These are phyloP conservation scores for Poicephalus gulielmi DNA, from an alignment of 2,113 vertebrate species.

Conservation along the genomic window DNA sequence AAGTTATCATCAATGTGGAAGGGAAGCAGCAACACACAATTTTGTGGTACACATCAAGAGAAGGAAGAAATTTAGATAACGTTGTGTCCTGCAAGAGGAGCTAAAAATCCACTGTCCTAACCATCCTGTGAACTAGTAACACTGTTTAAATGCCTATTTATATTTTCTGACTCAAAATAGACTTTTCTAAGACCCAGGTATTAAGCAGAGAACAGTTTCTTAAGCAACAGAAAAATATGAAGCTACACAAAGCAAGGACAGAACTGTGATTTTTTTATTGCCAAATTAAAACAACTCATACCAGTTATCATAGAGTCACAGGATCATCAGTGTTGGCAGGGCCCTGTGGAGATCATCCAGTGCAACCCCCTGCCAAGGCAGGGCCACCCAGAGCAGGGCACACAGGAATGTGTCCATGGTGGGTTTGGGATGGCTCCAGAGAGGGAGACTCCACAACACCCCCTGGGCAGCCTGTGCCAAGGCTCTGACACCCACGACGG, in stretches of 20 bases:
- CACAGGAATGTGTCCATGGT: neutral
- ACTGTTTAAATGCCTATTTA: neutral
- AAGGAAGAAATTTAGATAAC: neutral
- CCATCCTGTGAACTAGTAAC: neutral
- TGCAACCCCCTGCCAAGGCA: neutral
- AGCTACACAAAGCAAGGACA: neutral
- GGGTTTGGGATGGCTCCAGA: neutral
- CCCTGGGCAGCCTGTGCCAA: neutral
- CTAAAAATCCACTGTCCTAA: neutral
- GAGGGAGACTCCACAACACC: neutral
- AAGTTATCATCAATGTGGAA: neutral
- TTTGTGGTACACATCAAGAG: neutral
- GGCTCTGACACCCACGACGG: too few species aligned
- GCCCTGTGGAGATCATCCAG: neutral
- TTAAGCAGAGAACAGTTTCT: neutral
- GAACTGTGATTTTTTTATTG: neutral
- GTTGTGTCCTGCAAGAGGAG: neutral
- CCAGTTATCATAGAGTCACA: neutral
- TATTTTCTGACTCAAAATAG: neutral
- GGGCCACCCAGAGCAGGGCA: neutral
- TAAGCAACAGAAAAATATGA: neutral
- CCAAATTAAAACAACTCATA: neutral
- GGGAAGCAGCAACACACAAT: neutral
- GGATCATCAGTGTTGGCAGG: neutral
- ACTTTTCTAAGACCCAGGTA: neutral